Conservation (phyloP, 1,140 invertebrate species). For the Psix sp. region DNA sequence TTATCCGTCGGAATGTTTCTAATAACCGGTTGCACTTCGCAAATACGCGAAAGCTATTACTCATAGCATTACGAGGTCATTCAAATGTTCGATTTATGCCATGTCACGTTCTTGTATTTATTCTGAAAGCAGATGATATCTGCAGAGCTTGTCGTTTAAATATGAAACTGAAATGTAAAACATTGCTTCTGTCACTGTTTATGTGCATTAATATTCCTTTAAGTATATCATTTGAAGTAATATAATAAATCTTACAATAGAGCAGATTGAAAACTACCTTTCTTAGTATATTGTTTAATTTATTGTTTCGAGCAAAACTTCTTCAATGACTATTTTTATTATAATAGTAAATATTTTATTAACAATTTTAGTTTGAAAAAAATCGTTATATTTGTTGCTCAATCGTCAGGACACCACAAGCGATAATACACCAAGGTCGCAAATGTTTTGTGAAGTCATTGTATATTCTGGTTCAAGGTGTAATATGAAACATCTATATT, state of each 20-base stretch:
- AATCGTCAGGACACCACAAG: slow-evolving; percentile 23
- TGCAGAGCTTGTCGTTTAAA: slow-evolving; percentile 32
- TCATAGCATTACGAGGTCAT: slow-evolving; percentile 53
- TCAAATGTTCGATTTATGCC: slow-evolving; percentile 54
- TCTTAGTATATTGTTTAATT: no score
- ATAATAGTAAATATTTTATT: no score
- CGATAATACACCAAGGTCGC: slow-evolving; percentile 53
- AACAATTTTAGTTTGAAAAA: no score
- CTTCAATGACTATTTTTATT: no score
- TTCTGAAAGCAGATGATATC: slow-evolving; percentile 59
- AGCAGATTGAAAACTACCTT: no score
- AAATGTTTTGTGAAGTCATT: slow-evolving; percentile 44
- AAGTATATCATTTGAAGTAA: no score
- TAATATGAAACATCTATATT: no score
- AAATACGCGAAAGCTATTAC: slow-evolving; percentile 44
- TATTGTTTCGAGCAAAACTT: no score
- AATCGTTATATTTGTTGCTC: background rate
- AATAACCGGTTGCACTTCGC: slow-evolving; percentile 24
- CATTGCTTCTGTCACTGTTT: no score
- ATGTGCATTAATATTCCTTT: no score
- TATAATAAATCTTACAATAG: no score
- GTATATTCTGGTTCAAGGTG: slow-evolving; percentile 59
- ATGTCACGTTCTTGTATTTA: slow-evolving; percentile 58
- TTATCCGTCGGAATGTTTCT: slow-evolving; percentile 23
- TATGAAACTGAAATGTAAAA: slow-evolving; percentile 44